Evolutionary conservation across 2,797 vertebrate genomes (phyloP).

Genomic region (Sebastes goodei): DNA sequence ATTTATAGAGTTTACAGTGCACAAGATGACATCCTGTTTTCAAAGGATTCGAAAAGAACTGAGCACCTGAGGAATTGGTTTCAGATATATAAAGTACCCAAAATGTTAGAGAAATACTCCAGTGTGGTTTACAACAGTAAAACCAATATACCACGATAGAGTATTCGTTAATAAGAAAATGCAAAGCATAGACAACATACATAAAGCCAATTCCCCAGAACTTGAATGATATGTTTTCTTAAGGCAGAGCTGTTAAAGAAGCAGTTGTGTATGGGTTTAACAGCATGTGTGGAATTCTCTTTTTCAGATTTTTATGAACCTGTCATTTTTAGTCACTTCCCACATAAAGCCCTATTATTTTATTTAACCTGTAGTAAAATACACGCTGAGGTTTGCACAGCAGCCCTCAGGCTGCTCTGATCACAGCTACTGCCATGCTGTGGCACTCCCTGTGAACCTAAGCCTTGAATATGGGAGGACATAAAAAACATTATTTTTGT

Average conservation of each 20-base stretch:
- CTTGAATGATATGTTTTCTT: neutral
- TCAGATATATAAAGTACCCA: neutral
- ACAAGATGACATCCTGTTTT: slow-evolving; percentile 21
- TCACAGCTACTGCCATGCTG: slow-evolving; percentile 38
- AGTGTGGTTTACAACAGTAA: neutral
- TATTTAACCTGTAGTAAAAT: slow-evolving; percentile 16
- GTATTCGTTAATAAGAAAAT: neutral
- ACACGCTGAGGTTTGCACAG: slow-evolving; percentile 17
- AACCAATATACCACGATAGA: neutral
- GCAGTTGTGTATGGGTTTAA: slow-evolving; percentile 25
- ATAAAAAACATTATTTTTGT: slow-evolving; percentile 58
- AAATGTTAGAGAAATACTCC: neutral
- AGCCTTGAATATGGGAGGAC: slow-evolving; percentile 39
- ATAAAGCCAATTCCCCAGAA: neutral
- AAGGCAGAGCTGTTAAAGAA: slow-evolving; percentile 6
- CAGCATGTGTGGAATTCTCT: neutral
- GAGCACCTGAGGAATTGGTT: neutral
- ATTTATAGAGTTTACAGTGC: slow-evolving; percentile 4
- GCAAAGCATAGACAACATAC: neutral
- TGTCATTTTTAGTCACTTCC: slow-evolving; percentile 23
- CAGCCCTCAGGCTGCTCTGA: slow-evolving; percentile 41
- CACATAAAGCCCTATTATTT: slow-evolving; percentile 37
- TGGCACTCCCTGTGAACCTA: slow-evolving; percentile 53
- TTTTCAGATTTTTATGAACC: slow-evolving; percentile 31
- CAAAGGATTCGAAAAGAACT: slow-evolving; percentile 17